Evolutionary conservation across 2,888 invertebrate species (phyloP), one percentile per base, ranked within the genome.

Genomic region (Polia nebulosa): DNA sequence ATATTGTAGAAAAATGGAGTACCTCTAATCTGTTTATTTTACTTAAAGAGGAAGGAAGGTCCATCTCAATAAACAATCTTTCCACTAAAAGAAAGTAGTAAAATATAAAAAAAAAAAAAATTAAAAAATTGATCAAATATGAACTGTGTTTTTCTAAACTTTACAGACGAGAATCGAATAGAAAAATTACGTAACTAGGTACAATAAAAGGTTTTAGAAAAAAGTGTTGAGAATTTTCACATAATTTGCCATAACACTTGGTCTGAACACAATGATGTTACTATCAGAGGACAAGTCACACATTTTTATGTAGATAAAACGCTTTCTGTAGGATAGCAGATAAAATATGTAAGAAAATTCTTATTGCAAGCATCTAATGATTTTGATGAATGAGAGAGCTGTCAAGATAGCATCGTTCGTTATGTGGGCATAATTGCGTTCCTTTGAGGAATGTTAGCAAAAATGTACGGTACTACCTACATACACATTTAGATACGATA

Each of bases 301-400:
- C 36, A 22, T 57, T 52, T 57, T 57, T 44, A 52, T 27, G n/a
- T 7, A 22, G 9, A n/a, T 49, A 25, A 5, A 9, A 34, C 3
- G 5, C 11, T 39, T 25, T 20, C 27, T 36, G 20, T 11, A 5
- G 39, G 17, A 17, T 39, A 36, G 13, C 34, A 25, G 25, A n/a
- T 64, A 55, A 27, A 47, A 32, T 27, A n/a, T n/a, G n/a, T n/a
- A 20, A 44, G 29, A 55, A 29, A 25, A 41, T 3, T 17, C 22
- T 66, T 2, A 45, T 17, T 2, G 13, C 4, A 11, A 53, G 11
- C 3, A 36, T n/a, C 34, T 47, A 7, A 39, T 13, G 72, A 62
- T 34, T 47, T 64, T 71, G 75, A 71, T 71, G 15, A 75, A 66
- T 71, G 75, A 41, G 29, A 13, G n/a, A 55, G 11, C 34, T 34